Base-by-base conservation (phyloP, 1,140 invertebrate species). In the Bombus terrestris region DNA sequence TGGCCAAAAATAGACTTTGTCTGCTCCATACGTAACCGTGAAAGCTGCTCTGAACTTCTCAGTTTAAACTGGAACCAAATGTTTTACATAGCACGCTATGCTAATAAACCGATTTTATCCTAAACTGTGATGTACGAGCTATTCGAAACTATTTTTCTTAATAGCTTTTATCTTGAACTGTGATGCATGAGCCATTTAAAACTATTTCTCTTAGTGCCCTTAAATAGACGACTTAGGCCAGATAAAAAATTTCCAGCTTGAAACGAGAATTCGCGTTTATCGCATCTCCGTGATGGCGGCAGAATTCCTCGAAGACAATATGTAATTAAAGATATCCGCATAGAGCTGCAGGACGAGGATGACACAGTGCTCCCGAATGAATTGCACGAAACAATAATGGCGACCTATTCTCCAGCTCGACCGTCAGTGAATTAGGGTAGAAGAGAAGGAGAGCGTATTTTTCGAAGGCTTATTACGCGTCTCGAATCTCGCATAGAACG, bases 401-500 rank as follows among this genome's bases (percentile, higher is more conserved):
- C 59, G 72, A 39, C 72, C 57, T 66, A 53, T 41, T 35, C 47
- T 59, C 69, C 12, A 5, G 62, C 62, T 64, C 35, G 64, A 47
- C 32, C 25, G 68, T 3, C 66, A 18, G 47, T 3, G 62, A 64
- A 76, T 66, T 57, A 69, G 62, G 81, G 43, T 37, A 81, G 43
- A 66, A 64, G 69, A 73, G 43, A 35, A 18, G 32, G 64, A 18
- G 75, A 66, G 15, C 71, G 35, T 83, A 74, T 82, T 83, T 75
- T 69, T 68, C 73, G 59, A 79, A 76, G 84, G 35, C 77, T 82
- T 43, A 64, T 72, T 59, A 75, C 78, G 88, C 43, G 73, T 83
- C 86, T 69, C 86, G 86, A 68, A 86, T 82, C 82, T 73, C 73
- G 83, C 78, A 88, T 86, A 84, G 35, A 88, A 47, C 84, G 88